Evolutionary conservation across 2,888 invertebrate genomes (phyloP).

Genomic region (Zonitis immaculata): DNA sequence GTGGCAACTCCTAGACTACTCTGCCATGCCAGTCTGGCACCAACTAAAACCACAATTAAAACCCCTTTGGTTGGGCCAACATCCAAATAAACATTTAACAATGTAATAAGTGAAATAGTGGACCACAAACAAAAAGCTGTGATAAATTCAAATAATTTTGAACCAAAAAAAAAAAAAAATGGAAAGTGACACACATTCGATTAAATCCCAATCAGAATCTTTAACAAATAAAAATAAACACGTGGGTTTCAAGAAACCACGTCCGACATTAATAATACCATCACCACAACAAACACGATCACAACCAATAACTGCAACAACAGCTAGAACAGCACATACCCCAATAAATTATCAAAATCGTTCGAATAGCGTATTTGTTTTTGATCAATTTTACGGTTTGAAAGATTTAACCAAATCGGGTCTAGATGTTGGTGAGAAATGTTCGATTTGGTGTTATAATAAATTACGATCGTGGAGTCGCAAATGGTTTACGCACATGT

Average conservation of each 20-base stretch:
- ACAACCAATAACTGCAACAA: constrained; percentile 14
- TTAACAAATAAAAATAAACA: constrained; percentile 15
- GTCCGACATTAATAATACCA: constrained; percentile 41
- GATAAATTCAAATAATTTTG: background rate
- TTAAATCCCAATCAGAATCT: constrained; percentile 13
- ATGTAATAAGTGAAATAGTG: background rate
- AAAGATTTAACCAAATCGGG: constrained; percentile 78
- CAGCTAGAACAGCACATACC: constrained; percentile 1
- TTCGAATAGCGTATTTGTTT: constrained; percentile 73
- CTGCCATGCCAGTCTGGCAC: background rate
- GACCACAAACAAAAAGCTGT: background rate
- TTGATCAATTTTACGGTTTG: constrained; percentile 73
- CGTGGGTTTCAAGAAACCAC: constrained; percentile 32
- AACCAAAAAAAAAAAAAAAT: too few relatives aligned
- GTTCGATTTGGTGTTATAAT: constrained; percentile 73
- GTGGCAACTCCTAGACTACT: background rate
- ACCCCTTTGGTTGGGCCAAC: too few relatives aligned
- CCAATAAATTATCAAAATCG: constrained; percentile 55
- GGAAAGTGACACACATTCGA: constrained; percentile 21
- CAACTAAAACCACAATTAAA: background rate
- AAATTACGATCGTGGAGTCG: constrained; percentile 72
- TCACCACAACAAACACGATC: constrained; percentile 25
- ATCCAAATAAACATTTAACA: background rate
- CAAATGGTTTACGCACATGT: constrained; percentile 86
- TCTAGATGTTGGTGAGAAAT: constrained; percentile 77